Evolutionary conservation across 2,888 invertebrate genomes (phyloP).

Genomic region (Cordilura impudica): DNA sequence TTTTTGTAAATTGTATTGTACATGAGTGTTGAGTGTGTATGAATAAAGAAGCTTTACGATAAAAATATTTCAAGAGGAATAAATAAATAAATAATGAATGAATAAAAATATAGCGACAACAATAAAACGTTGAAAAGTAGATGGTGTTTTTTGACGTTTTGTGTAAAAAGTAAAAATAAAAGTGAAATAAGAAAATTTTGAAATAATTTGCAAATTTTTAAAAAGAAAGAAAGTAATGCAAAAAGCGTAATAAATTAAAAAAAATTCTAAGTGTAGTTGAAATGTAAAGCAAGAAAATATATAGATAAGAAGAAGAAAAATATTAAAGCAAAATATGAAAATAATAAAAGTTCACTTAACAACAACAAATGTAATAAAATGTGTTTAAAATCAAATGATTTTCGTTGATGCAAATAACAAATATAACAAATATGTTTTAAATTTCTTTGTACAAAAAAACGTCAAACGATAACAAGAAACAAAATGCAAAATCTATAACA

Average conservation of each 20-base stretch:
- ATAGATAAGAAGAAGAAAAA: constrained; percentile 31
- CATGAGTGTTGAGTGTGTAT: constrained; percentile 22
- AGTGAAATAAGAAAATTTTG: constrained; percentile 64
- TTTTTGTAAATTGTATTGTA: constrained; percentile 36
- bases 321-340: constrained; percentile 10
- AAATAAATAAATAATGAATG: constrained; percentile 21
- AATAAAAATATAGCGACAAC: constrained; percentile 24
- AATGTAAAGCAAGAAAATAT: not conserved
- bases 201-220: constrained; percentile 63
- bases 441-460: constrained; percentile 17
- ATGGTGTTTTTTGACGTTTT: not conserved
- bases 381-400: constrained; percentile 11
- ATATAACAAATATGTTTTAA: not conserved
- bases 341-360: constrained; percentile 43
- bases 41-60: constrained; percentile 56
- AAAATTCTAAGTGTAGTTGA: not conserved
- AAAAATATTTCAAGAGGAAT: constrained; percentile 34
- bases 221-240: constrained; percentile 29
- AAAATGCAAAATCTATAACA: constrained; percentile 1
- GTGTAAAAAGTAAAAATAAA: not conserved
- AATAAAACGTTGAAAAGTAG: constrained; percentile 3
- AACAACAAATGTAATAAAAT: constrained; percentile 41
- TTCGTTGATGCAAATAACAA: not conserved
- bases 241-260: constrained; percentile 18
- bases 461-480: constrained; percentile 7